Conservation (phyloP, 1,140 invertebrate species). For the Drosophila pachea region DNA sequence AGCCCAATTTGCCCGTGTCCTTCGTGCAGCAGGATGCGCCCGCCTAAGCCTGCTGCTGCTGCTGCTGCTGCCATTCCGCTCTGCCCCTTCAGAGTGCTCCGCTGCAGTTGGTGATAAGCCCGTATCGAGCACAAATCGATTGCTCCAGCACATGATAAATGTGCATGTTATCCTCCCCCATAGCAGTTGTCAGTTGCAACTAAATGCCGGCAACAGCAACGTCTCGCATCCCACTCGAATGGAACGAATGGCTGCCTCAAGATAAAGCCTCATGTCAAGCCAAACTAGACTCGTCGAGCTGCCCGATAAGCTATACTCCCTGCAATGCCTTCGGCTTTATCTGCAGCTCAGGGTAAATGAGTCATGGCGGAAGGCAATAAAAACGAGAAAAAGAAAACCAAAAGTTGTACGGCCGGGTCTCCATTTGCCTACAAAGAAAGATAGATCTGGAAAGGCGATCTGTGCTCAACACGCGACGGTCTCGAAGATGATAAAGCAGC, state of each 20-base stretch:
- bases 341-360: neutral
- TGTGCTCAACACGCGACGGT: too few species aligned
- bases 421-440: too few species aligned
- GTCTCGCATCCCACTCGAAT: conserved; percentile 8
- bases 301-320: neutral
- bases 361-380: neutral
- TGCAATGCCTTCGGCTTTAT: neutral
- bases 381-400: too few species aligned
- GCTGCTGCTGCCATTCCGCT: conserved; percentile 28
- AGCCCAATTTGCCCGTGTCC: conserved; percentile 45
- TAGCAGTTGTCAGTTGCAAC: conserved; percentile 68
- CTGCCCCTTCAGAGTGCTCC: conserved; percentile 5
- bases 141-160: conserved; percentile 66
- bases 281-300: neutral
- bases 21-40: conserved; percentile 33
- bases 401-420: too few species aligned
- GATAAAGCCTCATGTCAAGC: conserved; percentile 17
- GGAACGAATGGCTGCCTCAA: conserved; percentile 3
- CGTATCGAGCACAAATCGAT: conserved; percentile 70
- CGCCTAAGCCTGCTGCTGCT: conserved; percentile 35
- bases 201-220: conserved; percentile 40
- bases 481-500: too few species aligned
- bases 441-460: too few species aligned
- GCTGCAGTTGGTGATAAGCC: conserved; percentile 61
- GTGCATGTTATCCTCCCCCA: conserved; percentile 62